Base-by-base conservation (phyloP, 2,113 vertebrate species). In the Asarcornis scutulata region DNA sequence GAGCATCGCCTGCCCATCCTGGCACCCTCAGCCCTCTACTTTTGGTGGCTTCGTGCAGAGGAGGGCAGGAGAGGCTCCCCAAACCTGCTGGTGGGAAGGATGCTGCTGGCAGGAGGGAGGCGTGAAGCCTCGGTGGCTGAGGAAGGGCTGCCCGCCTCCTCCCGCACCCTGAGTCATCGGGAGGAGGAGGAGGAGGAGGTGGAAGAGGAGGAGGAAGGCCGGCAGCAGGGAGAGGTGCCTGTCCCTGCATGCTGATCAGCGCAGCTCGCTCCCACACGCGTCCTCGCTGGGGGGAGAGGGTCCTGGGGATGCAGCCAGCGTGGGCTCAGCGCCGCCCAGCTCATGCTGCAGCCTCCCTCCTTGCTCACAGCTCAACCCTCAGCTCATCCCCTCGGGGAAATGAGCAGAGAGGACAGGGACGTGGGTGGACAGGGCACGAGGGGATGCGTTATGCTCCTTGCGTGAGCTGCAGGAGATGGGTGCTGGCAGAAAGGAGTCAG, bases 381-480 rank as follows among this genome's bases (percentile, higher is more conserved):
- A 7, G 26, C 34, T n/a, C 46, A 31, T 15, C 42, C 53, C 6
- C 1, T 53, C 1, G 5, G 11, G 68, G 94, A 90, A 96, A 89
- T 67, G 94, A 83, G 92, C 93, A 96, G 96, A 92, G 96, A 62
- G 66, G 91, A 92, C 27, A 31, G 86, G 55, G 60, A 86, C 22
- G 0, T 3, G 32, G 83, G 66, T 2, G 1, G 96, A 83, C 89
- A 72, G 77, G 68, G 53, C n/a, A 1, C 52, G 4, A 27, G 69
- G 75, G 74, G 46, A 17, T 26, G 58, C 32, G 60, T n/a, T 1
- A 80, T 83, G 10, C 14, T 63, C 31, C 75, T 11, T 0, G 21
- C 36, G 22, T 77, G 92, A 62, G 0, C 58, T 83, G 13, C 48
- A 2, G 15, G 64, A 53, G 5, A 80, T 2, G 1, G 1, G 13